A percentile compares a stretch with the other conserved stretches of the same genome.
Evolutionary conservation across 2,888 invertebrate genomes (phyloP).

Genomic region (Dendrolimus pini): DNA sequence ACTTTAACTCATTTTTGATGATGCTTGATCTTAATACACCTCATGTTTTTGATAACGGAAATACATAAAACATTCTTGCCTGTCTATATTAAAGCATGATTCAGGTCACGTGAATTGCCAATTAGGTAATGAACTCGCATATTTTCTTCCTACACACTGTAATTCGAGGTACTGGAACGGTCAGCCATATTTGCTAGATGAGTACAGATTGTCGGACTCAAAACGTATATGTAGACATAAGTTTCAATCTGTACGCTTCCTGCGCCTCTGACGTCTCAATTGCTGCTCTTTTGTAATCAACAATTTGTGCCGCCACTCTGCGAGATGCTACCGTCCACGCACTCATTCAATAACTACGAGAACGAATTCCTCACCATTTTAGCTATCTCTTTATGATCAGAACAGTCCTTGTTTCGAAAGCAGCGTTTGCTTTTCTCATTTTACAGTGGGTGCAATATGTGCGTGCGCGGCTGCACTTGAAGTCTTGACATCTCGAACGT

Average conservation of each 20-base stretch:
- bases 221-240: constrained; percentile 47
- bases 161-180: neutral
- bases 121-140: neutral
- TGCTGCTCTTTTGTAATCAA: constrained; percentile 74
- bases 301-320: constrained; percentile 63
- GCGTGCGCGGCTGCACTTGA: neutral
- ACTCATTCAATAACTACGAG: constrained; percentile 59
- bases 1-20: too few species aligned
- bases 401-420: constrained; percentile 19
- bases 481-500: neutral
- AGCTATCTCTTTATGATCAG: constrained; percentile 48
- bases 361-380: constrained; percentile 60
- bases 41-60: too few species aligned
- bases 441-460: neutral
- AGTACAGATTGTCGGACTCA: constrained; percentile 28
- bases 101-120: neutral
- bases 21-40: too few species aligned
- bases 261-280: constrained; percentile 68
- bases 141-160: neutral
- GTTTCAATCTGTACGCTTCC: constrained; percentile 67
- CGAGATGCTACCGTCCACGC: constrained; percentile 47
- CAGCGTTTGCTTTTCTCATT: neutral
- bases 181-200: constrained; percentile 15
- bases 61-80: neutral
- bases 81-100: neutral